A percentile compares a stretch with the other conserved stretches of the same genome.
phyloP scores from a whole-genome alignment of 1,140 invertebrate species.

The Belonocnema kinseyi region DNA sequence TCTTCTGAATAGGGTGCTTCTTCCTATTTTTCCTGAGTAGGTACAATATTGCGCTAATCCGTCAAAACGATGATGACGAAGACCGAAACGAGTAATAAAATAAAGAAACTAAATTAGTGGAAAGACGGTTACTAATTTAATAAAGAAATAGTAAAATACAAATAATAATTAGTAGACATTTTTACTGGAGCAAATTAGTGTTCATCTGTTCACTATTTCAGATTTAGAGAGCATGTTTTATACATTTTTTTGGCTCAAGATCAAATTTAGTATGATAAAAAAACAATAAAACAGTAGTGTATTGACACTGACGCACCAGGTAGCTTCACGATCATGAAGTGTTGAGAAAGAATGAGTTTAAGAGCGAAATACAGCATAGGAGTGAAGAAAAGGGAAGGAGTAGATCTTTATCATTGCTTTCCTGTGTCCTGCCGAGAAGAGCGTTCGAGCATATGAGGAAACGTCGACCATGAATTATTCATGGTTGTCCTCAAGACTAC shows the following conservation, averaged over 20 bases:
- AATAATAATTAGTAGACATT: too few relatives aligned
- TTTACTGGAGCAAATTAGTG: too few relatives aligned
- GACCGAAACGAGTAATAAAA: too few relatives aligned
- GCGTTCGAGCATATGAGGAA: constrained; percentile 72
- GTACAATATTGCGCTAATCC: too few relatives aligned
- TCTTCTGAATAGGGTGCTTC: too few relatives aligned
- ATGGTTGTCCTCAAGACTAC: constrained; percentile 68
- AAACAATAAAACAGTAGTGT: not conserved
- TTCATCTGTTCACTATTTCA: too few relatives aligned
- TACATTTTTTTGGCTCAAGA: not conserved
- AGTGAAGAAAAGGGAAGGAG: constrained; percentile 40
- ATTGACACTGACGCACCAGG: constrained; percentile 45
- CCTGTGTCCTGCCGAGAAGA: constrained; percentile 75
- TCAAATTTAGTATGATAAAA: not conserved
- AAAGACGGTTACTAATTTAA: too few relatives aligned
- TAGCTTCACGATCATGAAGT: constrained; percentile 48
- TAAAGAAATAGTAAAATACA: too few relatives aligned
- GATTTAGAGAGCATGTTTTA: too few relatives aligned
- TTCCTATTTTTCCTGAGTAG: too few relatives aligned
- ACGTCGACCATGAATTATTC: constrained; percentile 74
- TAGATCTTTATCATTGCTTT: constrained; percentile 72
- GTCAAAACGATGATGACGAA: too few relatives aligned
- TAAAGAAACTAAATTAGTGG: too few relatives aligned
- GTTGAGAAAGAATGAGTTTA: constrained; percentile 44
- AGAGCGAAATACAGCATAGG: constrained; percentile 32